phyloP scores from a whole-genome alignment of 2,888 invertebrate species.

The Coelinius sp. region DNA sequence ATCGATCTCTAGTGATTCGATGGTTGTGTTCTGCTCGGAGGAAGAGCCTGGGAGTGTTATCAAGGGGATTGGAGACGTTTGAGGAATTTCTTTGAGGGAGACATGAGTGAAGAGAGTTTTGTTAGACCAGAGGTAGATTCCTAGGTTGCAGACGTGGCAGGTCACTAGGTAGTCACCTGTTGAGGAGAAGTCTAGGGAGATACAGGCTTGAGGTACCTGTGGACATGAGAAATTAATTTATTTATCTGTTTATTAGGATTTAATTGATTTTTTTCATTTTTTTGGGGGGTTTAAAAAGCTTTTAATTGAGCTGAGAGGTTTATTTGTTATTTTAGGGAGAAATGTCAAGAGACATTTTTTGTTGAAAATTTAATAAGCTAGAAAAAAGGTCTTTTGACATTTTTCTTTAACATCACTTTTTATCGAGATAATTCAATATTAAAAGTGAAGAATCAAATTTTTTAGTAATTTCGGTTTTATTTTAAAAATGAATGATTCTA shows the following conservation, averaged over 20 bases:
- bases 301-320: too few relatives aligned
- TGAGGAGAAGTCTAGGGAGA: slow-evolving; percentile 90
- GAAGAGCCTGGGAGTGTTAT: slow-evolving; percentile 72
- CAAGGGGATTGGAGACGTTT: slow-evolving; percentile 72
- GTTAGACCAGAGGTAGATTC: slow-evolving; percentile 96
- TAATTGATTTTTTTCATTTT: not conserved
- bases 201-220: slow-evolving; percentile 86
- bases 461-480: too few relatives aligned
- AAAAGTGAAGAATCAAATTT: too few relatives aligned
- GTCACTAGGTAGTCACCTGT: slow-evolving; percentile 93
- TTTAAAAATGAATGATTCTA: too few relatives aligned
- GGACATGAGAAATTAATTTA: not conserved
- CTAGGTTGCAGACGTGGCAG: slow-evolving; percentile 88
- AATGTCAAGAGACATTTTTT: too few relatives aligned
- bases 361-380: too few relatives aligned
- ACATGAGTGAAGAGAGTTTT: slow-evolving; percentile 86
- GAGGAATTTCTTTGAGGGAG: slow-evolving; percentile 79
- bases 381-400: too few relatives aligned
- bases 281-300: not conserved
- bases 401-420: too few relatives aligned
- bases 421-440: not conserved
- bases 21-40: slow-evolving; percentile 63
- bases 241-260: not conserved
- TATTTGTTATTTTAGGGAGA: too few relatives aligned
- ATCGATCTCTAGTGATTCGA: slow-evolving; percentile 73